These are phyloP conservation scores for Enteromius afrohamiltoni DNA, from an alignment of 2,797 vertebrate genomes.

Conservation along the genomic window DNA sequence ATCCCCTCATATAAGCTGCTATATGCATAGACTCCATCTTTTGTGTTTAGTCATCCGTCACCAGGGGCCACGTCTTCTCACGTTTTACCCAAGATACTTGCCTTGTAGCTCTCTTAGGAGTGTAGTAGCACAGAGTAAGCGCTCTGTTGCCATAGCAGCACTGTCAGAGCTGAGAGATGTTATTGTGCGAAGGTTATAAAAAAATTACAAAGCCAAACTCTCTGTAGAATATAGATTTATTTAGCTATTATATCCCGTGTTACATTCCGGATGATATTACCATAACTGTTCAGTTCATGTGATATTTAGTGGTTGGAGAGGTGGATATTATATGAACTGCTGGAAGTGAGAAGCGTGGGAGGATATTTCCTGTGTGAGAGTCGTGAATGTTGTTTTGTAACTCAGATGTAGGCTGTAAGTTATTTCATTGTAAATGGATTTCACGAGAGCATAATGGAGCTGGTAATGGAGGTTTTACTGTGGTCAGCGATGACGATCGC, in stretches of 20 bases:
- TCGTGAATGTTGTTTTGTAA: slow-evolving; percentile 26
- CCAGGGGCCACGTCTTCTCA: slow-evolving; percentile 21
- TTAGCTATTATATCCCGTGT: slow-evolving; percentile 18
- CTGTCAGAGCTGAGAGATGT: slow-evolving; percentile 55
- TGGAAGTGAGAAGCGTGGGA: background rate
- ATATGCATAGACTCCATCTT: slow-evolving; percentile 7
- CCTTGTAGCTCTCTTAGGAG: slow-evolving; percentile 22
- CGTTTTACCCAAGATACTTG: slow-evolving; percentile 28
- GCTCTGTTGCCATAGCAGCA: slow-evolving; percentile 74
- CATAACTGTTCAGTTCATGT: background rate
- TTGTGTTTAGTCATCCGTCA: slow-evolving; percentile 10
- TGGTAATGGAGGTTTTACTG: slow-evolving; percentile 56
- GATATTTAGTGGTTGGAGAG: slow-evolving; percentile 12
- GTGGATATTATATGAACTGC: slow-evolving; percentile 12
- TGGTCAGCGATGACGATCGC: slow-evolving; percentile 43
- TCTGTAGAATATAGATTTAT: slow-evolving; percentile 35
- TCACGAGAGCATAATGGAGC: slow-evolving; percentile 56
- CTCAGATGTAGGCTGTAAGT: slow-evolving; percentile 35
- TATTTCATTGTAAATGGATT: slow-evolving; percentile 54
- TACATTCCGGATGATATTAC: slow-evolving; percentile 13
- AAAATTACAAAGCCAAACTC: slow-evolving; percentile 30
- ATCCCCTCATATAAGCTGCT: slow-evolving; percentile 3
- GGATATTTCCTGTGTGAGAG: slow-evolving; percentile 15
- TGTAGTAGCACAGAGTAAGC: slow-evolving; percentile 60
- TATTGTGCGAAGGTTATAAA: slow-evolving; percentile 48